Base-by-base conservation (phyloP, 2,888 invertebrate species). In the Limulus polyphemus region DNA sequence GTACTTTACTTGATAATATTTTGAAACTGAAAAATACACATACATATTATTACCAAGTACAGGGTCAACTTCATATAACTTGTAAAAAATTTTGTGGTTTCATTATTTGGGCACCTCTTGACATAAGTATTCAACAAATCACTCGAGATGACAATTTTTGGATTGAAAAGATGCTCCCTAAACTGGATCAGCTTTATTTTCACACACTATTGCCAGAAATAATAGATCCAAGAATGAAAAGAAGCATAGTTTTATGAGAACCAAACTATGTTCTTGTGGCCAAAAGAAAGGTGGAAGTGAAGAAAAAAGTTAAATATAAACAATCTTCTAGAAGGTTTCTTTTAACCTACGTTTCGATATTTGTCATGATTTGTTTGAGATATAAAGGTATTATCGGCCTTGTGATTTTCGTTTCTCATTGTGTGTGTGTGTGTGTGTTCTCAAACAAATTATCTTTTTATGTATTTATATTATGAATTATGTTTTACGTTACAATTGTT, bases 1-100 rank as follows among this genome's bases (percentile, higher is more conserved):
- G 12, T 50, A 65, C 64, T 12, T 70, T 71, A 52, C n/a, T 11
- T 13, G 14, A 10, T 4, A 11, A 58, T n/a, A 51, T 13, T 46
- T 12, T 17, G n/a, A 32, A 58, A 13, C 48, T 49, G 11, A 49
- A 49, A 49, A 49, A 11, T 49, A 49, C 50, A 12, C 50, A 49
- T 12, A 49, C 11, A 12, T 49, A 49, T 12, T 49, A 49, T 49
- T 49, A 49, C 50, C 50, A 49, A 49, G 50, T 49, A 49, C 50
- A 49, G 12, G 50, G 50, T 11, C 50, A 49, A 12, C 50, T 49
- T 12, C 11, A 49, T 49, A 49, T 49, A 11, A 12, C 50, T 12
- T 11, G 12, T 49, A 49, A 49, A 49, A 49, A 49, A 49, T 49
- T 12, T 49, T 49, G 50, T 12, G 50, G 12, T 12, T 49, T 49